Percentiles rank a stretch among this genome's conserved stretches.
These are phyloP conservation scores for Ennomos erosarius DNA, from an alignment of 2,888 invertebrate genomes.

Conservation along the genomic window DNA sequence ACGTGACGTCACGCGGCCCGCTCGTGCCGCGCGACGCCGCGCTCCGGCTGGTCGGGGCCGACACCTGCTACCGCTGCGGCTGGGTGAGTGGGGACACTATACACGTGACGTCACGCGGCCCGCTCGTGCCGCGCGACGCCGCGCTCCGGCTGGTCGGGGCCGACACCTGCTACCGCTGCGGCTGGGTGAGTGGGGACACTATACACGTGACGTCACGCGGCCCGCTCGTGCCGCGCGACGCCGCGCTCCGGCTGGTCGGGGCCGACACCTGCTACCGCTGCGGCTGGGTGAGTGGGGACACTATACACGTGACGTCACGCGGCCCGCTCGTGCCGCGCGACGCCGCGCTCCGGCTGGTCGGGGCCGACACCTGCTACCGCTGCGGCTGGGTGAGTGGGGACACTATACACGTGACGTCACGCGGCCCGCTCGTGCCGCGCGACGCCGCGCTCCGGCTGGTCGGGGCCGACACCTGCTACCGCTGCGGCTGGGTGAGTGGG, in stretches of 20 bases:
- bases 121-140: too few relatives aligned
- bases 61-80: conserved; percentile 86
- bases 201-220: too few relatives aligned
- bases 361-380: conserved; percentile 91
- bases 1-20: too few relatives aligned
- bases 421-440: too few relatives aligned
- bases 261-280: conserved; percentile 90
- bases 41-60: conserved; percentile 88
- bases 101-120: too few relatives aligned
- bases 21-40: too few relatives aligned
- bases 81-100: conserved; percentile 45
- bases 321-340: too few relatives aligned
- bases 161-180: conserved; percentile 87
- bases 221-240: too few relatives aligned
- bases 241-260: conserved; percentile 84
- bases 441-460: conserved; percentile 74
- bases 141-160: conserved; percentile 88
- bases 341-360: conserved; percentile 80
- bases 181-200: conserved; percentile 44
- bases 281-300: conserved; percentile 46
- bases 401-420: too few relatives aligned
- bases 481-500: conserved; percentile 44
- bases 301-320: too few relatives aligned
- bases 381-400: conserved; percentile 45
- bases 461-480: conserved; percentile 92